A percentile compares a stretch with the other conserved stretches of the same genome.
phyloP scores from a whole-genome alignment of 2,888 invertebrate species.

The Erebia ligea region DNA sequence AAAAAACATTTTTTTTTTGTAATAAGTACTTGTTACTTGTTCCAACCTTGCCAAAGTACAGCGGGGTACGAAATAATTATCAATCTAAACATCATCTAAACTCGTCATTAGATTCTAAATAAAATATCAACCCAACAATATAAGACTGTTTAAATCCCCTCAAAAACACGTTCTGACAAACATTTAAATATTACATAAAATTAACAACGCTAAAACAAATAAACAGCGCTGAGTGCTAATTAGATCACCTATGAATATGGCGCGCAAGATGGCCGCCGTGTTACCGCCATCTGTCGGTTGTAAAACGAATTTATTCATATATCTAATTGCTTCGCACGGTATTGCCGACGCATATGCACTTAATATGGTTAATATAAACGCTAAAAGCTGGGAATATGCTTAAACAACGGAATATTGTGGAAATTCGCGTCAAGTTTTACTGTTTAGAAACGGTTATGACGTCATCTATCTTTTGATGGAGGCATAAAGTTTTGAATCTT shows the following conservation, averaged over 20 bases:
- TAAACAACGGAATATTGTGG: constrained; percentile 66
- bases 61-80: too few species aligned
- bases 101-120: not conserved
- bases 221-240: constrained; percentile 49
- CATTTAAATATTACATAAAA: constrained; percentile 10
- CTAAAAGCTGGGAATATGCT: constrained; percentile 68
- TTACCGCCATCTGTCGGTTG: constrained; percentile 76
- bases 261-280: constrained; percentile 69
- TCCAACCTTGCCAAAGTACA: too few species aligned
- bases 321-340: constrained; percentile 74
- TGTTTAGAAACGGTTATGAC: constrained; percentile 50
- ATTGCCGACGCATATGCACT: constrained; percentile 74
- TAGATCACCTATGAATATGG: constrained; percentile 74
- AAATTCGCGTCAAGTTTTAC: constrained; percentile 69
- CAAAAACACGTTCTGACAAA: not conserved
- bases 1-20: not conserved
- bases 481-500: constrained; percentile 32
- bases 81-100: too few species aligned
- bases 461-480: constrained; percentile 56
- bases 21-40: not conserved
- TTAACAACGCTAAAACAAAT: constrained; percentile 13
- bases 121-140: constrained; percentile 10
- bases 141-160: not conserved
- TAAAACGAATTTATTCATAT: constrained; percentile 79
- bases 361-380: constrained; percentile 75